Conservation (phyloP, 2,797 vertebrate genomes). For the Anabas testudineus region DNA sequence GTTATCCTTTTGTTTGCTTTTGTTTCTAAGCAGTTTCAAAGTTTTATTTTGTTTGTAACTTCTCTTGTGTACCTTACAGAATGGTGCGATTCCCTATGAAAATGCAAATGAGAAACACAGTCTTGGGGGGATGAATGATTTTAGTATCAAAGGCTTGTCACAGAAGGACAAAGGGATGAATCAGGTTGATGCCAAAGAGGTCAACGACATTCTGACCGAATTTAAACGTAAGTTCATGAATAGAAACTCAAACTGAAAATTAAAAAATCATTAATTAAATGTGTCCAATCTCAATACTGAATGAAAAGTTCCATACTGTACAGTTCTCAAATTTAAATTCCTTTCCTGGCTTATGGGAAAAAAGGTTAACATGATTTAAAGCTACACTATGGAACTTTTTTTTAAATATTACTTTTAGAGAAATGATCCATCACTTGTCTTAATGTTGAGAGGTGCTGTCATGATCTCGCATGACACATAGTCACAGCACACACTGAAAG, state of each 20-base stretch:
- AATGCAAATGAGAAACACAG: slow-evolving; percentile 73
- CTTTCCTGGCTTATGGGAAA: not conserved
- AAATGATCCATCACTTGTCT: too few relatives aligned
- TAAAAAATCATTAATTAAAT: not conserved
- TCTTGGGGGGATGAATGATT: slow-evolving; percentile 76
- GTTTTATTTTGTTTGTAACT: not conserved
- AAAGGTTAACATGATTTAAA: not conserved
- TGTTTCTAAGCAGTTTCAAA: not conserved
- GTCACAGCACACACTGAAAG: too few relatives aligned
- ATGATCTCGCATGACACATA: too few relatives aligned
- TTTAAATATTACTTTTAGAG: too few relatives aligned
- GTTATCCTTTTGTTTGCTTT: not conserved
- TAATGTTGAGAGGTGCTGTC: too few relatives aligned
- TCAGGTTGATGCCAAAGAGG: slow-evolving; percentile 78
- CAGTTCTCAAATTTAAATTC: not conserved
- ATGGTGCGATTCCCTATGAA: slow-evolving; percentile 76
- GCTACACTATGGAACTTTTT: too few relatives aligned
- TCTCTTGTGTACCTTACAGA: slow-evolving; percentile 69
- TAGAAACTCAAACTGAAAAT: not conserved
- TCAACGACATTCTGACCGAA: slow-evolving; percentile 77
- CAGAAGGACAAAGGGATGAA: slow-evolving; percentile 84
- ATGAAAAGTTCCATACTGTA: not conserved
- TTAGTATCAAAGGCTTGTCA: slow-evolving; percentile 72
- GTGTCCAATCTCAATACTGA: not conserved
- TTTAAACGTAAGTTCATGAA: slow-evolving; percentile 79